Evolutionary conservation across 2,797 vertebrate genomes (phyloP), one percentile per base, ranked within the genome.

Genomic region (Hemibagrus guttatus): DNA sequence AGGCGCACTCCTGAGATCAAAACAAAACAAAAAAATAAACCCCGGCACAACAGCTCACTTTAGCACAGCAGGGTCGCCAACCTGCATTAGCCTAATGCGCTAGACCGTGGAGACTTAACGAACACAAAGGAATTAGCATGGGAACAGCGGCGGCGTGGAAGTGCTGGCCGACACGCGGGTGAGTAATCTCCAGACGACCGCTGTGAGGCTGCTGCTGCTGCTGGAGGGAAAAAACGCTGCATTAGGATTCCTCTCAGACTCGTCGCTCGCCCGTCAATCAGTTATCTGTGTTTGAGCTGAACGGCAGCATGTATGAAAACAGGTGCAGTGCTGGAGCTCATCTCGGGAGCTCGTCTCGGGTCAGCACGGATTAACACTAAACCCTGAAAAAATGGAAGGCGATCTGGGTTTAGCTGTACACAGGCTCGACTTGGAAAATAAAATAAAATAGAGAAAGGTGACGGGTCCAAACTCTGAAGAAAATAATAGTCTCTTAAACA

Each of bases 1-100:
- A 14, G 39, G 26, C 61, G 46, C 75, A 71, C 85, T 88, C 81
- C 87, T 71, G 86, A 86, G 85, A 87, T 85, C 66, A 12, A 26
- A 46, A 71, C n/a, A n/a, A n/a, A n/a, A n/a, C n/a, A 71, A 42
- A 17, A 42, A 71, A 71, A 42, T 1, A 4, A 21, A 23, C 81
- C 79, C 49, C 49, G 69, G 71, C 81, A 81, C 83, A 89, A 84
- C 86, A 87, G 74, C 85, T 89, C 85, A 87, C 85, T 88, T 89
- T 86, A 84, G 88, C 87, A 59, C 88, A 56, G 87, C 63, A 6
- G 87, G 90, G 90, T 91, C 86, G 68, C 76, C 81, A 87, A 89
- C 90, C 90, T 87, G 84, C 88, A 90, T 91, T 89, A 90, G 89
- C 84, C 87, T 89, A 90, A 91, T 91, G 91, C n/a, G 88, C 83